These are phyloP conservation scores for Diadophis punctatus DNA, from an alignment of 2,113 vertebrate genomes.

Conservation along the genomic window DNA sequence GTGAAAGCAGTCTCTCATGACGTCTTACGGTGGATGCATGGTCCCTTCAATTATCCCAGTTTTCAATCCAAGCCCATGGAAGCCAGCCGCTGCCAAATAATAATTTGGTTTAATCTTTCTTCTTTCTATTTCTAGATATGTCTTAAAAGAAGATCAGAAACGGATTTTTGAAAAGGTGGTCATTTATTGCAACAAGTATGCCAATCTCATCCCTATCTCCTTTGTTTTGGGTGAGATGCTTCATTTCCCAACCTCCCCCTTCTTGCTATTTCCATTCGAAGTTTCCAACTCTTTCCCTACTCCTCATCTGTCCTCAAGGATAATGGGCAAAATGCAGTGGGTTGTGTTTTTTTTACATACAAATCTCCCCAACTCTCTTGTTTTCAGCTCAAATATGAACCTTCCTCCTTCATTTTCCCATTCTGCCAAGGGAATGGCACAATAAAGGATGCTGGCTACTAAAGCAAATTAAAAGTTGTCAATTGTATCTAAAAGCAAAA, in stretches of 20 bases:
- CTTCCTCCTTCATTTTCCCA: background rate
- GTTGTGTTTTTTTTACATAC: background rate
- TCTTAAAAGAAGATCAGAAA: constrained; percentile 79
- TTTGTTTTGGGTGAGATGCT: constrained; percentile 82
- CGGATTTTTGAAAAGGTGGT: constrained; percentile 88
- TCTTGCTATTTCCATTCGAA: background rate
- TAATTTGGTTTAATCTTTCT: background rate
- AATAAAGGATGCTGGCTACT: background rate
- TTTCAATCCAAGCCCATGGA: background rate
- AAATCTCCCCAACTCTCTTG: background rate
- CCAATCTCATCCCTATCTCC: constrained; percentile 89
- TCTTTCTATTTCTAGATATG: constrained; percentile 63
- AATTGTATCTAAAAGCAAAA: background rate
- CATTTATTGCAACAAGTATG: constrained; percentile 90
- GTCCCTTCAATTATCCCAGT: background rate
- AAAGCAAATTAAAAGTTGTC: background rate
- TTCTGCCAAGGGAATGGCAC: background rate
- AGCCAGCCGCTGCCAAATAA: background rate
- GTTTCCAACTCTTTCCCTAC: background rate
- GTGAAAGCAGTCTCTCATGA: background rate
- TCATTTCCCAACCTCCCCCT: too few relatives aligned
- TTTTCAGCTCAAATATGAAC: background rate
- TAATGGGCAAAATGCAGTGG: background rate
- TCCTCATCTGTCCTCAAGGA: background rate
- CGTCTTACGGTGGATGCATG: background rate